A percentile compares a stretch with the other conserved stretches of the same genome.
phyloP scores from a whole-genome alignment of 30 jellyfish, hydroid and myxozoan genomes.

The Hydractinia symbiolongicarpus region DNA sequence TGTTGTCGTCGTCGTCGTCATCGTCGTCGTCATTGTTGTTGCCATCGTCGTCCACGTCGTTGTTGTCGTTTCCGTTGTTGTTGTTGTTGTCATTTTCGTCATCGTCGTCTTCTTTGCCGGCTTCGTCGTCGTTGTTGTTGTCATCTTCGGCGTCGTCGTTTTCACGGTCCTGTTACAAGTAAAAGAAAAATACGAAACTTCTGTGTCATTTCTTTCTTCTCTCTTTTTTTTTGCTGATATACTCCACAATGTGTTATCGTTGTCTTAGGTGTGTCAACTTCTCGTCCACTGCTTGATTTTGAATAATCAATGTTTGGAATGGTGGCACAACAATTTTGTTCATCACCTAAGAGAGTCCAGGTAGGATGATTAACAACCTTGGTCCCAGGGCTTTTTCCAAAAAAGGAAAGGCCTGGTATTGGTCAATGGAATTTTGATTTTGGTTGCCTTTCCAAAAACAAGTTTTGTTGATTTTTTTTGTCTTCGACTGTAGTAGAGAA shows the following conservation, averaged over 20 bases:
- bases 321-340: constrained; percentile 41
- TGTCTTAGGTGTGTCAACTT: constrained; percentile 41
- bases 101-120: too few species aligned
- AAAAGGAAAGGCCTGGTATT: background rate
- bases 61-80: too few species aligned
- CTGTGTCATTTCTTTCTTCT: too few species aligned
- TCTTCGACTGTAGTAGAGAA: background rate
- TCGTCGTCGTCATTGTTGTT: too few species aligned
- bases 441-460: background rate
- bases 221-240: too few species aligned
- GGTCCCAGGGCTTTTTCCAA: background rate
- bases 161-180: too few species aligned
- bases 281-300: constrained; percentile 47
- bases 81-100: too few species aligned
- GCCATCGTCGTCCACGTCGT: too few species aligned
- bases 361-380: constrained; percentile 8
- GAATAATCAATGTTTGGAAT: constrained; percentile 40
- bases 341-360: constrained; percentile 44
- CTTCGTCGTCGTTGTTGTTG: too few species aligned
- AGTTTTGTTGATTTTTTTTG: background rate
- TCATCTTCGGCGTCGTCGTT: too few species aligned
- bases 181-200: too few species aligned
- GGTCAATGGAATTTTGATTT: background rate
- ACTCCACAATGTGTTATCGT: background rate
- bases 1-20: too few species aligned